Conservation (phyloP, 2,113 vertebrate genomes). For the Alces alces region DNA sequence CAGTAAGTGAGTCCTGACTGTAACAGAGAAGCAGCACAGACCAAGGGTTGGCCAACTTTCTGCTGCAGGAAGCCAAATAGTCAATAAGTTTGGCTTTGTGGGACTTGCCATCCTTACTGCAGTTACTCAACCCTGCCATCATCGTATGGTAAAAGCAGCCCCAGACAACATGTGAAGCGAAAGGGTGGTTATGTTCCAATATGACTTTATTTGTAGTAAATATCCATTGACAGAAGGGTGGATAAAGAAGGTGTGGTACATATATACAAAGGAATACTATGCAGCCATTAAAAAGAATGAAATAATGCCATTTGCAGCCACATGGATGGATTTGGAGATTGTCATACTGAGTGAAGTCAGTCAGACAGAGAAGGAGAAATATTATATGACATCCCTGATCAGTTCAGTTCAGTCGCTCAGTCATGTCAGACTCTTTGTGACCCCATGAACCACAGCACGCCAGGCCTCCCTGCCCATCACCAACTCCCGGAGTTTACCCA, state of each 20-base stretch:
- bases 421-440: too few relatives aligned
- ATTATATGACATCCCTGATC: neutral
- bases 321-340: neutral
- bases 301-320: neutral
- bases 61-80: neutral
- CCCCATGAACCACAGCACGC: too few relatives aligned
- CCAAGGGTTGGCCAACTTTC: neutral
- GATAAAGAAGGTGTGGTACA: neutral
- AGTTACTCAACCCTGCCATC: neutral
- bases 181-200: neutral
- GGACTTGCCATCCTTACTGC: neutral
- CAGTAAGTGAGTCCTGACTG: neutral
- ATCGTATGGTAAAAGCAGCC: neutral
- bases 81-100: neutral
- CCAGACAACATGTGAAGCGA: accelerated
- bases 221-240: neutral
- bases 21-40: too few relatives aligned
- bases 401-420: too few relatives aligned
- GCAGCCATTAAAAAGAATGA: neutral
- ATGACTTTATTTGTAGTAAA: neutral
- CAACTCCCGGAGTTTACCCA: too few relatives aligned
- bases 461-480: too few relatives aligned
- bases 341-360: neutral
- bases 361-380: neutral
- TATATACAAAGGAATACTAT: neutral